Evolutionary conservation across 2,797 vertebrate genomes (phyloP), one percentile per base, ranked within the genome.

Genomic region (Argyrosomus regius): DNA sequence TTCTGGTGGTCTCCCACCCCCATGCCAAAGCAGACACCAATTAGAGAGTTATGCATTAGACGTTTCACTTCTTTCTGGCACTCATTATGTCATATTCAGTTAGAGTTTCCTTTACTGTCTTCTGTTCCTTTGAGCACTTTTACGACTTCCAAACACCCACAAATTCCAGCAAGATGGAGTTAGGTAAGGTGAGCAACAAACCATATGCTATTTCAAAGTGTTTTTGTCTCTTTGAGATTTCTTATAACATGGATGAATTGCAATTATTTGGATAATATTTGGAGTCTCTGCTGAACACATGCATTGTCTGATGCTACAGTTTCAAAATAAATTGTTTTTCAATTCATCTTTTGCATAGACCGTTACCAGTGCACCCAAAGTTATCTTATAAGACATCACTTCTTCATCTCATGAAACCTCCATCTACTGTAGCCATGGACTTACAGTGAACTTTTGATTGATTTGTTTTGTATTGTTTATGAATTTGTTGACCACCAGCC

Each of bases 11-110:
- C 93, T 91, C 89, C 91, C 89, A 93, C 91, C 91, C 90, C 86
- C 88, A 94, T 92, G 89, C 94, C 93, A 93, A 91, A 93, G 90
- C 93, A 93, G 92, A 92, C 91, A 91, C 94, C 94, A 95, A 95
- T 95, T 95, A 95, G 91, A 89, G 92, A 91, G 94, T 88, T 93
- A 76, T 90, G 88, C 91, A 91, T 94, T 88, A 66, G 89, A 93
- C 91, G 91, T 93, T 87, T 89, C 80, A 84, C 92, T 89, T 94
- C 88, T 91, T 80, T 52, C 82, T 87, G 88, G 89, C 88, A 91
- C 89, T 92, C 88, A 90, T 93, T 92, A 92, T 92, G 90, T 90
- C 85, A 91, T 89, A 80, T 92, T 84, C 87, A 86, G 62, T 90
- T 89, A 89, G 81, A 87, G 81, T 88, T 90, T 88, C 63, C 74